phyloP scores from a whole-genome alignment of 2,113 vertebrate genomes.

The Carettochelys insculpta region DNA sequence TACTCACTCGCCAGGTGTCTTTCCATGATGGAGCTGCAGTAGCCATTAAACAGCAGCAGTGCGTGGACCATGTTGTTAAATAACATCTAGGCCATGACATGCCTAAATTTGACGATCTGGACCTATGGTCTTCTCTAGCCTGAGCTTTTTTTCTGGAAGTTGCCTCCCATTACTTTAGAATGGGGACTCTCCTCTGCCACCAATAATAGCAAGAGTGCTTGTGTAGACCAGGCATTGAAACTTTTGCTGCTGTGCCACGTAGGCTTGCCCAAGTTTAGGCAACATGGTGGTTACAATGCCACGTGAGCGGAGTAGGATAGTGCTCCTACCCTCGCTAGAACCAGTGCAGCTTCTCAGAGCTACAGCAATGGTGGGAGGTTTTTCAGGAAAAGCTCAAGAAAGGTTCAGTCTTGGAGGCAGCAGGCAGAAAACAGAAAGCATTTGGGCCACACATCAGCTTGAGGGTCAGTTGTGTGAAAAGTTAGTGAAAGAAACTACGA shows the following conservation, averaged over 20 bases:
- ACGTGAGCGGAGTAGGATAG: not conserved
- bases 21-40: not conserved
- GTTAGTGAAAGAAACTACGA: not conserved
- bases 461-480: not conserved
- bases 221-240: not conserved
- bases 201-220: not conserved
- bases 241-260: not conserved
- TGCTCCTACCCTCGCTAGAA: not conserved
- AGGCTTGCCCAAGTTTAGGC: not conserved
- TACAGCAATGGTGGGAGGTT: not conserved
- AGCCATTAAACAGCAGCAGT: not conserved
- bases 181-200: not conserved
- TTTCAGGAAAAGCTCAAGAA: not conserved
- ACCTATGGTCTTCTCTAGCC: not conserved
- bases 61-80: not conserved
- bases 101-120: not conserved
- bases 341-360: not conserved
- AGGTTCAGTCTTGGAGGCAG: not conserved
- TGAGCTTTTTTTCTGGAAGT: not conserved
- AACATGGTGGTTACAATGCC: not conserved
- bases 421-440: not conserved
- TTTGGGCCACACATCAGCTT: not conserved
- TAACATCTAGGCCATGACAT: not conserved
- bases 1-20: not conserved
- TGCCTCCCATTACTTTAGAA: not conserved